A percentile compares a stretch with the other conserved stretches of the same genome.
Evolutionary conservation across 1,140 invertebrate genomes (phyloP).

Genomic region (Scaptomyza pallida): DNA sequence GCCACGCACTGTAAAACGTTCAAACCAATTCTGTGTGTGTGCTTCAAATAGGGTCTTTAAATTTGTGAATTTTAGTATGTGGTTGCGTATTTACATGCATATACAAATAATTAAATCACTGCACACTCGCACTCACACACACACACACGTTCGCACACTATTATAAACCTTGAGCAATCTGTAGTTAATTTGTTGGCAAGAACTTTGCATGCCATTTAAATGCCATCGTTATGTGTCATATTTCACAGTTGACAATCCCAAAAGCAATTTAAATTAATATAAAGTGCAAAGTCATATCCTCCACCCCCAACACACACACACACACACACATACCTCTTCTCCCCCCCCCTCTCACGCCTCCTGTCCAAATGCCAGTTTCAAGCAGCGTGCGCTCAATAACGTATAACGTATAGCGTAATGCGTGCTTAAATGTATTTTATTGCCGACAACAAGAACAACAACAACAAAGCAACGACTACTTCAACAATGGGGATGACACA

Average conservation of each 20-base stretch:
- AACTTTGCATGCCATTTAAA: conserved; percentile 61
- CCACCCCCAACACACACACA: conserved; percentile 18
- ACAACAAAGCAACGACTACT: conserved; percentile 14
- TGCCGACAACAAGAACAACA: conserved; percentile 59
- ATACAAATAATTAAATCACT: conserved; percentile 10
- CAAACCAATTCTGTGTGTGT: conserved; percentile 1
- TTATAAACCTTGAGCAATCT: conserved; percentile 30
- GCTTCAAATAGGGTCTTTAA: conserved; percentile 4
- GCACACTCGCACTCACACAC: neutral
- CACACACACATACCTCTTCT: conserved; percentile 1
- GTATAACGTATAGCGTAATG: conserved; percentile 63
- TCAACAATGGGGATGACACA: conserved; percentile 45
- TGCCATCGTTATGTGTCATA: conserved; percentile 50
- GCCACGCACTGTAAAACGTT: conserved; percentile 47
- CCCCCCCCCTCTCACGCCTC: conserved; percentile 16
- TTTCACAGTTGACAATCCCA: conserved; percentile 64
- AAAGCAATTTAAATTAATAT: conserved; percentile 81
- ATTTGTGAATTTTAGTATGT: conserved; percentile 3
- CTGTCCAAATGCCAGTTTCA: conserved; percentile 69
- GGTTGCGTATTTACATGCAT: neutral
- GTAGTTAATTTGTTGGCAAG: conserved; percentile 53
- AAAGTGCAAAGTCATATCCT: conserved; percentile 63
- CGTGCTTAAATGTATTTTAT: conserved; percentile 82
- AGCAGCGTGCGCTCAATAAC: conserved; percentile 73
- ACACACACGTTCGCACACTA: no score